Percentiles rank a stretch among this genome's conserved stretches.
Conservation (phyloP, 1,140 invertebrate species). For the Tribolium castaneum region DNA sequence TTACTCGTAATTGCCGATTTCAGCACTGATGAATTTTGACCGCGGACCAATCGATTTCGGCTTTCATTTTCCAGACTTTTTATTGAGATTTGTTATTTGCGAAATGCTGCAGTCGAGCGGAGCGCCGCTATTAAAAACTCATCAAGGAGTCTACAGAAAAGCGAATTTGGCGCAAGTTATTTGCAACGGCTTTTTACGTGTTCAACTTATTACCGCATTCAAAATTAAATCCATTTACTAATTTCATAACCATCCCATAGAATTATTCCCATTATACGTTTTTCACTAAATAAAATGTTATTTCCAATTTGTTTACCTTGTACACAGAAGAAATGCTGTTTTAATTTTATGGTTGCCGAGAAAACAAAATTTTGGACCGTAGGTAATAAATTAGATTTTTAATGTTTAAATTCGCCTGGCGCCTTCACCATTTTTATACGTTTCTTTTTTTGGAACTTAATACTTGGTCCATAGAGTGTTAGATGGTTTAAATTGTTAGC, state of each 20-base stretch:
- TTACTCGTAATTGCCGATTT: constrained; percentile 5
- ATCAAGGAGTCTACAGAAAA: neutral
- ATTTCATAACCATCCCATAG: neutral
- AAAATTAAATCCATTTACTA: neutral
- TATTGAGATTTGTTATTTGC: constrained; percentile 3
- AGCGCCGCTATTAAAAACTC: constrained; percentile 12
- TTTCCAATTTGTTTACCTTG: no score
- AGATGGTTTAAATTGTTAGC: no score
- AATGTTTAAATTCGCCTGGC: neutral
- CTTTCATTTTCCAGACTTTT: constrained; percentile 2
- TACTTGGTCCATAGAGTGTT: no score
- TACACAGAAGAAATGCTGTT: no score
- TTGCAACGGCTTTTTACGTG: neutral
- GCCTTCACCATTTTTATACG: neutral
- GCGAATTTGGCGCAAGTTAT: constrained; percentile 3
- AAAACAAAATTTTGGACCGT: no score
- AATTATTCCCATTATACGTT: no score
- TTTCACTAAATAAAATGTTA: no score
- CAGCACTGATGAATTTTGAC: constrained; percentile 9
- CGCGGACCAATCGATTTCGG: neutral
- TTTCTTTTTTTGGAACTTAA: no score
- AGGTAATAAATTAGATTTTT: neutral
- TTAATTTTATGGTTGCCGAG: no score
- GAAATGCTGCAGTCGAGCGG: neutral
- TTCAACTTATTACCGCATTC: neutral